Percentiles rank a stretch among this genome's conserved stretches.
Evolutionary conservation across 2,888 invertebrate species (phyloP).

Genomic region (Drosophila anceps): DNA sequence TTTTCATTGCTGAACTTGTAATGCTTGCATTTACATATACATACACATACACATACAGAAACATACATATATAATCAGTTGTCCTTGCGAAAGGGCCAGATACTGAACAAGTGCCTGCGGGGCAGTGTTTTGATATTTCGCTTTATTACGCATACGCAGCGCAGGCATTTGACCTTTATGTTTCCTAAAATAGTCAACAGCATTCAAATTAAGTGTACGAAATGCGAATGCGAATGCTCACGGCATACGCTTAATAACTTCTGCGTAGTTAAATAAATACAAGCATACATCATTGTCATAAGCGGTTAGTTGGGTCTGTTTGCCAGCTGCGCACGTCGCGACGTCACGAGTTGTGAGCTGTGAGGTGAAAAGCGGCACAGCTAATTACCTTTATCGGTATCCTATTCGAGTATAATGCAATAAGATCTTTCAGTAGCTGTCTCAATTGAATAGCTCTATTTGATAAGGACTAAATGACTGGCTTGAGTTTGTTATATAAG

Average conservation of each 20-base stretch:
- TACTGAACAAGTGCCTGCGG: not conserved
- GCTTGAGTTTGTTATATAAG: not conserved
- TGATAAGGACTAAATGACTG: not conserved
- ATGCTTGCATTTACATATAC: not conserved
- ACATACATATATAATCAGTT: not conserved
- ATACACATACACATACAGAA: not conserved
- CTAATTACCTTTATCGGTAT: slow-evolving; percentile 4
- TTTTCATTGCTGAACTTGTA: not conserved
- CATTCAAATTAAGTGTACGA: slow-evolving; percentile 40
- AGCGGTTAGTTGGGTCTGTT: not conserved
- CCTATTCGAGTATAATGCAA: not conserved
- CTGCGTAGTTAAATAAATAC: slow-evolving; percentile 32
- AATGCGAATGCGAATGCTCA: slow-evolving; percentile 57
- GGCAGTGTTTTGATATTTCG: slow-evolving; percentile 3
- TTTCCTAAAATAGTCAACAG: slow-evolving; percentile 33
- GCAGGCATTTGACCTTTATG: slow-evolving; percentile 53
- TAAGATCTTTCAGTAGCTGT: not conserved
- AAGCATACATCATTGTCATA: slow-evolving; percentile 9
- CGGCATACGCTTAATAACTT: slow-evolving; percentile 40
- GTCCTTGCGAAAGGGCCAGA: not conserved
- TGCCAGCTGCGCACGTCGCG: not conserved
- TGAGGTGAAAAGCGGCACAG: not conserved
- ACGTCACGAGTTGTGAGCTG: not conserved
- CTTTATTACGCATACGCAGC: slow-evolving; percentile 48
- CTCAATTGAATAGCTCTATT: not conserved